Conservation (phyloP, 2,113 vertebrate genomes). For the Neodon shergylaensis region DNA sequence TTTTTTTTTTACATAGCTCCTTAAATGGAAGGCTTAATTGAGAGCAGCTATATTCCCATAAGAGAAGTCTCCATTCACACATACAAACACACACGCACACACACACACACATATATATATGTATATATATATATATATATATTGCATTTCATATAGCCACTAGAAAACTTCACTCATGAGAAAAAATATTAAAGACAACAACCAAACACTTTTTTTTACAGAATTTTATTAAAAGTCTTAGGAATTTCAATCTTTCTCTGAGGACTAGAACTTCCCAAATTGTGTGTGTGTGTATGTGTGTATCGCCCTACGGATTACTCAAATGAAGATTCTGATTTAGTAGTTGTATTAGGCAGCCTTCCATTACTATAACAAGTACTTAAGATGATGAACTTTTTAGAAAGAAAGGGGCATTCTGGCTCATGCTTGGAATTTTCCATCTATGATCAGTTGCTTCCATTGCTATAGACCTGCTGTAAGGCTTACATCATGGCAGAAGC, state of each 20-base stretch:
- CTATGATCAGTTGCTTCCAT: not conserved
- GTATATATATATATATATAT: no score
- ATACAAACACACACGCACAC: no score
- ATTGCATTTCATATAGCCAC: not conserved
- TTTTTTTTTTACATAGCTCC: not conserved
- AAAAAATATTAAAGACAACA: conserved; percentile 6
- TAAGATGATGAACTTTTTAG: not conserved
- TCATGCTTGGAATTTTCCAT: not conserved
- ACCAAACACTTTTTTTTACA: not conserved
- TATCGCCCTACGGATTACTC: not conserved
- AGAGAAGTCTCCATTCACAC: not conserved
- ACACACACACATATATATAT: no score
- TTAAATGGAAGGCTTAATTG: not conserved
- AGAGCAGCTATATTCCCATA: not conserved
- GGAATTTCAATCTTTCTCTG: not conserved
- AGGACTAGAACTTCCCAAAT: not conserved
- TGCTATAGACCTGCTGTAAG: not conserved
- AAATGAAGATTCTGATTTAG: not conserved
- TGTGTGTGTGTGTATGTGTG: no score
- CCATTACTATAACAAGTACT: not conserved
- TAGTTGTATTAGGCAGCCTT: not conserved
- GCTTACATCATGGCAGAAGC: not conserved
- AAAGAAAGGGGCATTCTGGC: no score
- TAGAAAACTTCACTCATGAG: conserved; percentile 5
- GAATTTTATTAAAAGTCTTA: not conserved